Evolutionary conservation across 1,140 invertebrate species (phyloP).

Genomic region (Ylistrum balloti): DNA sequence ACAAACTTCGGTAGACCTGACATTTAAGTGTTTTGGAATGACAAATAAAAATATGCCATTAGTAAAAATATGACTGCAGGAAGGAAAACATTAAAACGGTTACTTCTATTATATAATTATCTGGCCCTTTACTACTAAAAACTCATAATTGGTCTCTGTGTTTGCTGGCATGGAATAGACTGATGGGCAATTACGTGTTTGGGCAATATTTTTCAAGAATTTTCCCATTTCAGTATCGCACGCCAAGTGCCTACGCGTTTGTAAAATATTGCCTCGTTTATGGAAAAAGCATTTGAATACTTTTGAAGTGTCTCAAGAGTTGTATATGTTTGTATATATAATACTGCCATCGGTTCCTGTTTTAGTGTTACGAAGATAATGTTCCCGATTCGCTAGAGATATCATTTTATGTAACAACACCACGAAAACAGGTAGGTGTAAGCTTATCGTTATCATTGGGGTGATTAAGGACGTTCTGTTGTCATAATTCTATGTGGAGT

Average conservation of each 20-base stretch:
- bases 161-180: background rate
- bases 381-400: too few species aligned
- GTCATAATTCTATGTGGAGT: too few species aligned
- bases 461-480: too few species aligned
- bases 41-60: background rate
- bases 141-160: background rate
- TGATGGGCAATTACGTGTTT: background rate
- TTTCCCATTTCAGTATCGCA: background rate
- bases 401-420: too few species aligned
- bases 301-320: background rate
- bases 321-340: background rate
- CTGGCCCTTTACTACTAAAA: background rate
- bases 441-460: too few species aligned
- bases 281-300: background rate
- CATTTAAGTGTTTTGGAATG: background rate
- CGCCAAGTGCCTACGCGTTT: background rate
- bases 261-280: background rate
- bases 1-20: background rate
- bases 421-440: too few species aligned
- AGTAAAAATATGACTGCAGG: background rate
- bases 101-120: background rate
- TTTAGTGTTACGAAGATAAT: too few species aligned
- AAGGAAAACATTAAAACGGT: background rate
- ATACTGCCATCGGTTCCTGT: too few species aligned
- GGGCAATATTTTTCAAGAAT: background rate